phyloP scores from a whole-genome alignment of 1,140 invertebrate genomes.

The Plodia interpunctella region DNA sequence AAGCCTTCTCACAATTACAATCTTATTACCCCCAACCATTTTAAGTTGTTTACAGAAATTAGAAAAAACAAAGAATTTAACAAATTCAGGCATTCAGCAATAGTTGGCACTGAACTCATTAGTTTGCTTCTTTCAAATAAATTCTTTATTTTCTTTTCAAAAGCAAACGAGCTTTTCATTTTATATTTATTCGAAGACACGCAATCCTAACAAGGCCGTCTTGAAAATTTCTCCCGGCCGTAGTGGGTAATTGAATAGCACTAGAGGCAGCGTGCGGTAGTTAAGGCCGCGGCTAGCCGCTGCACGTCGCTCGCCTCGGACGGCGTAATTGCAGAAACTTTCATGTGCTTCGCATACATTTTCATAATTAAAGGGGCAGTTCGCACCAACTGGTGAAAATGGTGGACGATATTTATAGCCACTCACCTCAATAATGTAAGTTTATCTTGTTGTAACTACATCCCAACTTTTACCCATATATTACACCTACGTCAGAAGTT shows the following conservation, averaged over 20 bases:
- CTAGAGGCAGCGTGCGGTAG: constrained; percentile 48
- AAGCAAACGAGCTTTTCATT: constrained; percentile 20
- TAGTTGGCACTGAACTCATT: too few species aligned
- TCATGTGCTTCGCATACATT: constrained; percentile 74
- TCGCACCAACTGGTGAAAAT: constrained; percentile 60
- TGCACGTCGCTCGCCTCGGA: constrained; percentile 40
- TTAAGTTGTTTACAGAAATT: too few species aligned
- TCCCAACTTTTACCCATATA: constrained; percentile 21
- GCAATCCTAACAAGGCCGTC: constrained; percentile 36
- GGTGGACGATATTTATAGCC: constrained; percentile 54
- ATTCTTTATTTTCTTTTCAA: neutral
- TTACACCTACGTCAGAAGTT: constrained; percentile 23
- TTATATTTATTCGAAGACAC: constrained; percentile 1
- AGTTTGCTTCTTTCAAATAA: too few species aligned
- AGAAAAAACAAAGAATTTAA: too few species aligned
- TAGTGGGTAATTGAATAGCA: constrained; percentile 69
- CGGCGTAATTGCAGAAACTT: constrained; percentile 73
- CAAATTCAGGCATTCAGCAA: too few species aligned
- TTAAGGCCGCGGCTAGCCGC: constrained; percentile 58
- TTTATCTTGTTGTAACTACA: constrained; percentile 28
- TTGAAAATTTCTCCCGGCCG: constrained; percentile 52
- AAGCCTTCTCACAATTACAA: too few species aligned
- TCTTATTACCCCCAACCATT: too few species aligned
- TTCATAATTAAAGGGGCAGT: constrained; percentile 73
- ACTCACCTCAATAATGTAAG: constrained; percentile 46